Conservation (phyloP, 2,113 vertebrate genomes). For the Pygoscelis adeliae region DNA sequence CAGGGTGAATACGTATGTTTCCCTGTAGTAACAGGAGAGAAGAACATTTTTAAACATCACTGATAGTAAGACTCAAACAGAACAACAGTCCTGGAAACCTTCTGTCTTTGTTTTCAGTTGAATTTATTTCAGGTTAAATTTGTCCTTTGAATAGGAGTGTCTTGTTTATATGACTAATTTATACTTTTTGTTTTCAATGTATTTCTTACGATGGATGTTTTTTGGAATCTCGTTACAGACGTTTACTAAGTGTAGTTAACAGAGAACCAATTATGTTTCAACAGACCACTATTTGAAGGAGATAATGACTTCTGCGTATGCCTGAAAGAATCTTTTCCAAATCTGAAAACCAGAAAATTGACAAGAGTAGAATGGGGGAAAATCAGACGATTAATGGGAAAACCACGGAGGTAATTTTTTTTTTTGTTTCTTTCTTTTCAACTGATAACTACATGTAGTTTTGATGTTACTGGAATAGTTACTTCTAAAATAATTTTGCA, state of each 20-base stretch:
- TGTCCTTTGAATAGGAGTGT: not conserved
- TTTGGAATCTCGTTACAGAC: not conserved
- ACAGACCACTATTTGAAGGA: conserved; percentile 96
- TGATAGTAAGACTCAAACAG: not conserved
- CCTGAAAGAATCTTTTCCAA: conserved; percentile 97
- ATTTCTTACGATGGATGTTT: not conserved
- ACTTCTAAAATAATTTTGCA: not conserved
- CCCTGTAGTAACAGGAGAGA: not conserved
- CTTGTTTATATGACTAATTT: not conserved
- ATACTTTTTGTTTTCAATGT: not conserved
- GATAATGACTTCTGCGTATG: conserved; percentile 99
- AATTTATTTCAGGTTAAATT: not conserved
- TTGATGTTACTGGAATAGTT: not conserved
- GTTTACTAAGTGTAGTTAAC: not conserved
- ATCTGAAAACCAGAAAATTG: conserved; percentile 95
- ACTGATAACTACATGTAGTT: not conserved
- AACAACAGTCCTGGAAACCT: not conserved
- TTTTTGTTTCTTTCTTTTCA: not conserved
- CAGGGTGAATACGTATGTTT: not conserved
- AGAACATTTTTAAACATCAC: not conserved
- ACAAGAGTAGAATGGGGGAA: conserved; percentile 97
- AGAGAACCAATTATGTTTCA: conserved; percentile 53
- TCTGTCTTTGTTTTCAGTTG: not conserved
- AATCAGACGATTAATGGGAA: conserved; percentile 96
- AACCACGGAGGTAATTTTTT: conserved; percentile 88